phyloP scores from a whole-genome alignment of 2,888 invertebrate genomes.

The Eledona agricola region DNA sequence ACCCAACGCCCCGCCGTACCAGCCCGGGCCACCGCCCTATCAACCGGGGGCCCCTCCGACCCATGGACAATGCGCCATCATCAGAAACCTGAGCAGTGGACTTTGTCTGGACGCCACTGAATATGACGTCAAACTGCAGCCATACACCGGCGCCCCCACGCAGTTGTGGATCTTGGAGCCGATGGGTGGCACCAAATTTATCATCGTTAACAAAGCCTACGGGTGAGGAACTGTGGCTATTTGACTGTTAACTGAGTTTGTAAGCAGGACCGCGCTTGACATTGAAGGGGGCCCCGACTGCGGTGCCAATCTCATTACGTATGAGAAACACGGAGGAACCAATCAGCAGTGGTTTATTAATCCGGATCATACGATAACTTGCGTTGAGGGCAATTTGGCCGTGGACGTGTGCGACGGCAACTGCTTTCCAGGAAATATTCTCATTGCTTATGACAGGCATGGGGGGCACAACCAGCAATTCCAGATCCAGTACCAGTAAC shows the following conservation, averaged over 20 bases:
- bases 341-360: conserved; percentile 26
- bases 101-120: conserved; percentile 15
- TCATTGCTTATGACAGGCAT: conserved; percentile 24
- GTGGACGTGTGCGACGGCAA: conserved; percentile 18
- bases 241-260: neutral
- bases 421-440: conserved; percentile 17
- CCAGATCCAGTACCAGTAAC: conserved; percentile 15
- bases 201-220: conserved; percentile 13
- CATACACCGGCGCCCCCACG: conserved; percentile 8
- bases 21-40: neutral
- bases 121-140: conserved; percentile 20
- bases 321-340: conserved; percentile 17
- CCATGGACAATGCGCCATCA: conserved; percentile 10
- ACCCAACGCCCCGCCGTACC: conserved; percentile 1
- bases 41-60: conserved; percentile 1
- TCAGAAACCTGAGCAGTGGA: conserved; percentile 4
- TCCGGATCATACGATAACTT: conserved; percentile 19
- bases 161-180: conserved; percentile 19
- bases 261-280: conserved; percentile 17
- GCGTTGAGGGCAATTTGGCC: conserved; percentile 18
- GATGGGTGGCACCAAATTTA: conserved; percentile 2
- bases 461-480: conserved; percentile 28
- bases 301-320: conserved; percentile 21
- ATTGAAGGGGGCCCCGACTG: conserved; percentile 24
- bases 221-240: conserved; percentile 10